Conservation (phyloP, 2,797 vertebrate species). For the Prunella strophiata region DNA sequence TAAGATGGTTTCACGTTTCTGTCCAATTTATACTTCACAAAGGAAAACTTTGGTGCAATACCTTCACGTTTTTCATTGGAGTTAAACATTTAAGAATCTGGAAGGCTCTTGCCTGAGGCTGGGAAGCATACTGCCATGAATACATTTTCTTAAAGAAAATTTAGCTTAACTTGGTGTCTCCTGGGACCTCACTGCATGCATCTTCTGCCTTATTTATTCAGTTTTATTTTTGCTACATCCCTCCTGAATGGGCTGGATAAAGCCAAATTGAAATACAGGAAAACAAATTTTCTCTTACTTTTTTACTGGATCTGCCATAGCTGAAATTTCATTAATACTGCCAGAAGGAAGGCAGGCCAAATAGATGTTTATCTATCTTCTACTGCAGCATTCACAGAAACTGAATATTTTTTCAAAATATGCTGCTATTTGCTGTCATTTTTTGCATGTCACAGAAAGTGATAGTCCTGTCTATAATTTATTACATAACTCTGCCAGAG, state of each 20-base stretch:
- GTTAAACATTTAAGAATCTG: neutral
- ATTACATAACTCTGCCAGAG: neutral
- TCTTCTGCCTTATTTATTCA: slow-evolving; percentile 43
- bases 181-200: neutral
- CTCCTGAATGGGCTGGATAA: slow-evolving; percentile 6
- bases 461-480: neutral
- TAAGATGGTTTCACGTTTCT: neutral
- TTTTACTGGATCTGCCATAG: neutral
- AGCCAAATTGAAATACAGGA: slow-evolving; percentile 8
- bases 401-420: neutral
- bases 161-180: neutral
- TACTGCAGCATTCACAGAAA: neutral
- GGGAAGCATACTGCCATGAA: neutral
- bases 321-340: neutral
- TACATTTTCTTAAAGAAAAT: slow-evolving; percentile 47
- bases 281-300: slow-evolving; percentile 1
- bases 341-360: neutral
- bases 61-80: neutral
- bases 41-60: neutral
- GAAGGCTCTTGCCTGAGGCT: neutral
- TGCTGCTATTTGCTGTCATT: neutral
- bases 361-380: neutral
- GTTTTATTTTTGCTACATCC: neutral
- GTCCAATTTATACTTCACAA: neutral
- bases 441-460: neutral